Base-by-base conservation (phyloP, 2,797 vertebrate species). In the Bucorvus abyssinicus region DNA sequence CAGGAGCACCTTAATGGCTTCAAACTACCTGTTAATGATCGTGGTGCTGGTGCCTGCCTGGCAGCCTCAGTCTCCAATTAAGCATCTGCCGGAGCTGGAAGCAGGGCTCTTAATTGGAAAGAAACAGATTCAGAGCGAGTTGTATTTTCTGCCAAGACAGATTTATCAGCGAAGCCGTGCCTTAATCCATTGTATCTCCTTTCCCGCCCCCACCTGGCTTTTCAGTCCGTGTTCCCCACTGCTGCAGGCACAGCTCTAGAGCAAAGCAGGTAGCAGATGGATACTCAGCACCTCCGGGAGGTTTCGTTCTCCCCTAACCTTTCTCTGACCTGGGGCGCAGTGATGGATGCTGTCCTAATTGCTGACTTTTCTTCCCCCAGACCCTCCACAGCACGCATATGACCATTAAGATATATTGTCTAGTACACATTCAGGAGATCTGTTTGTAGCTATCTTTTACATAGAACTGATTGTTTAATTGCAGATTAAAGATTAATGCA, bases 401-500 rank as follows among this genome's bases (percentile, higher is more conserved):
- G 8, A 95, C 96, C 95, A 96, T 98, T 97, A 98, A 98, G 97
- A 98, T 98, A 97, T 96, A 91, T 89, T 90, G 97, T 97, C 94
- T 94, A 95, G 97, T 97, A 97, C 85, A 91, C 97, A 97, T 97
- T 97, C 97, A 97, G 79, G 92, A 97, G 97, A 97, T 97, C 97
- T 97, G 97, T 97, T 98, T 97, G 96, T 93, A 97, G 97, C 97
- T 97, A 97, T 98, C 97, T 98, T 98, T 98, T 98, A 97, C 98
- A 97, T 97, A 97, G 97, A 97, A 96, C 96, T 98, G 98, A 98
- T 98, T 98, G 97, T 98, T 98, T 98, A 99, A 98, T 98, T 98
- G 98, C 98, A 98, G 98, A 98, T 99, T 98, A 98, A 98, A 98
- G 98, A 98, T 98, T 98, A 98, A 99, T 98, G 97, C 96, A 97